Base-by-base conservation (phyloP, 2,888 invertebrate species). In the Aphidoletes aphidimyza region DNA sequence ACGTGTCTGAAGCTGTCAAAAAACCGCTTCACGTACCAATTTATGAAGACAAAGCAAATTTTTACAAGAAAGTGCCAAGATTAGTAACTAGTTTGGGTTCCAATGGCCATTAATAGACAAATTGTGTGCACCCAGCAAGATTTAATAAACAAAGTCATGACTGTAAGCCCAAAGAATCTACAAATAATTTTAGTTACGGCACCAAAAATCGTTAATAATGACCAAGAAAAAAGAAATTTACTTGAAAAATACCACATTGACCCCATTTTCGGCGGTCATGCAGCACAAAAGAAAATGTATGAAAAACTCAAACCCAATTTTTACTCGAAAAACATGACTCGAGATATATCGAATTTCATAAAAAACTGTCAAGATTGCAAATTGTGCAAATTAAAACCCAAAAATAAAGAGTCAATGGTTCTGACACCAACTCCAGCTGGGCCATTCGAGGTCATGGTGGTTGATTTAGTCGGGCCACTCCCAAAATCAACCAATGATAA, bases 391-490 rank as follows among this genome's bases (percentile, higher is more conserved):
- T 19, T 14, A 8, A 36, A 84, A 36, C 17, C 47, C 45, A 84
- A 36, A 36, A 45, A 49, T n/a, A 45, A 19, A 54, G 84, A 84
- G 37, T n/a, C 22, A n/a, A 11, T 85, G 14, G 1, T 42, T 22
- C 39, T 84, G 22, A 84, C 84, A 8, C n/a, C 36, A 19, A 85
- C 85, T 8, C 84, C 84, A n/a, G 26, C 83, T 54, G 84, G 26
- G 6, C 42, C 85, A 19, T 85, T 85, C 39, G 84, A 85, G n/a
- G 17, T 84, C 42, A 84, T 85, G 0, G 26, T 85, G 1, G 81
- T 85, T 26, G 85, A 85, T 39, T 84, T 83, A 6, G 47, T 85
- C 47, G 85, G 85, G 0, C 84, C 83, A 34, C 81, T 86, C 9
- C 42, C 59, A 22, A 26, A 81, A 37, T 54, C 86, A 30, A n/a